Evolutionary conservation across 2,797 vertebrate genomes (phyloP).

Genomic region (Nasua narica): DNA sequence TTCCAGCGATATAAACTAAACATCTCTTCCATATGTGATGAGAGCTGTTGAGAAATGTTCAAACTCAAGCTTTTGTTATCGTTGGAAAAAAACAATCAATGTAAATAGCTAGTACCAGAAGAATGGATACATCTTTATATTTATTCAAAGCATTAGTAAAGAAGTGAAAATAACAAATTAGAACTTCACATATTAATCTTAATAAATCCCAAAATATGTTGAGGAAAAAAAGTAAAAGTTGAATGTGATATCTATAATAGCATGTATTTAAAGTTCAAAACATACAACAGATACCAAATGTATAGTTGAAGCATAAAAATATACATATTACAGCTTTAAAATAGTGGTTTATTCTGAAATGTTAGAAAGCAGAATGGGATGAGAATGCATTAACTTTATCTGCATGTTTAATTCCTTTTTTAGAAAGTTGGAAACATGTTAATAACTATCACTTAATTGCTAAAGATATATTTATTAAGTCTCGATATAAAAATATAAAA

Average conservation of each 20-base stretch:
- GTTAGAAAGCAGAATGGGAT: not conserved
- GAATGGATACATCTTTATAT: not conserved
- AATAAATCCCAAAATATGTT: not conserved
- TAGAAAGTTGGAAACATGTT: not conserved
- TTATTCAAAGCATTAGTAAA: not conserved
- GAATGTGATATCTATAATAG: not conserved
- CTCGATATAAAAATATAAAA: not conserved
- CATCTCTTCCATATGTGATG: not conserved
- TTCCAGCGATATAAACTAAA: not conserved
- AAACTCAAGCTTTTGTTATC: not conserved
- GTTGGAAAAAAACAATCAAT: not conserved
- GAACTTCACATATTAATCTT: not conserved
- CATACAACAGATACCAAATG: not conserved
- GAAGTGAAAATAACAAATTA: not conserved
- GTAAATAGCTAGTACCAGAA: not conserved
- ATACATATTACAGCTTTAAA: not conserved
- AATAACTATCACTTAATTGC: not conserved
- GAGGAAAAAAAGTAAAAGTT: not conserved
- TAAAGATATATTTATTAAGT: not conserved
- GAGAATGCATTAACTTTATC: not conserved
- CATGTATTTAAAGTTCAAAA: not conserved
- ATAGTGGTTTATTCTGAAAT: not conserved
- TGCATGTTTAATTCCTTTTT: not conserved
- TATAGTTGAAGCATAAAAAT: not conserved
- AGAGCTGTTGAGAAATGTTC: not conserved